phyloP scores from a whole-genome alignment of 2,888 invertebrate species.

The Agrochola lota region DNA sequence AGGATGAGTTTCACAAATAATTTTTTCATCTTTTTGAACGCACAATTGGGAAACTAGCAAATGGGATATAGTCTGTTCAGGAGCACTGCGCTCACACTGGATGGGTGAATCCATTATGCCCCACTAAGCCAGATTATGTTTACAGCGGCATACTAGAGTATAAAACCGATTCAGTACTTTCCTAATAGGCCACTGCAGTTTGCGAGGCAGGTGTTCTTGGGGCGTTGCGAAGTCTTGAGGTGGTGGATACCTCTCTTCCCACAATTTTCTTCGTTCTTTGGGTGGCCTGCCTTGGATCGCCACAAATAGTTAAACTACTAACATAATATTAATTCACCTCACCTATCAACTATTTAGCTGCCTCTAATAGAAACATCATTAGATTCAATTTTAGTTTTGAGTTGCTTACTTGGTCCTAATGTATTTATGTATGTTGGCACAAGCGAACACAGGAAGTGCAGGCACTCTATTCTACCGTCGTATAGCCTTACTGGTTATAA shows the following conservation, averaged over 20 bases:
- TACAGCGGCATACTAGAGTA: background rate
- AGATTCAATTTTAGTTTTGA: too few species aligned
- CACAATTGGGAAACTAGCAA: background rate
- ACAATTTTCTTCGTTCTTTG: too few species aligned
- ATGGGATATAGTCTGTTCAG: background rate
- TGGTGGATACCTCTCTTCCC: too few species aligned
- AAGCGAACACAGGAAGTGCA: background rate
- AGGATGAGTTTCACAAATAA: background rate
- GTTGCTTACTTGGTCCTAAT: background rate
- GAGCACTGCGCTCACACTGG: background rate
- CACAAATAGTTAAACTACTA: background rate
- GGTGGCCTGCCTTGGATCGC: too few species aligned
- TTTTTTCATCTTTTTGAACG: too few species aligned
- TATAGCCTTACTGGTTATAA: background rate
- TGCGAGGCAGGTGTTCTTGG: too few species aligned
- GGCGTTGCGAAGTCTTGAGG: too few species aligned
- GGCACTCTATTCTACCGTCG: background rate
- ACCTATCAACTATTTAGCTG: background rate
- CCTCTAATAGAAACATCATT: background rate
- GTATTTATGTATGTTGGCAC: background rate
- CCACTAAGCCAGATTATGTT: background rate
- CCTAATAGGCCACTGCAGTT: too few species aligned
- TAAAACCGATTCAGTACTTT: background rate
- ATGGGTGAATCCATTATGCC: too few species aligned
- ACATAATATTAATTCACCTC: background rate